Base-by-base conservation (phyloP, 2,888 invertebrate genomes). In the Andrena chrysosceles region DNA sequence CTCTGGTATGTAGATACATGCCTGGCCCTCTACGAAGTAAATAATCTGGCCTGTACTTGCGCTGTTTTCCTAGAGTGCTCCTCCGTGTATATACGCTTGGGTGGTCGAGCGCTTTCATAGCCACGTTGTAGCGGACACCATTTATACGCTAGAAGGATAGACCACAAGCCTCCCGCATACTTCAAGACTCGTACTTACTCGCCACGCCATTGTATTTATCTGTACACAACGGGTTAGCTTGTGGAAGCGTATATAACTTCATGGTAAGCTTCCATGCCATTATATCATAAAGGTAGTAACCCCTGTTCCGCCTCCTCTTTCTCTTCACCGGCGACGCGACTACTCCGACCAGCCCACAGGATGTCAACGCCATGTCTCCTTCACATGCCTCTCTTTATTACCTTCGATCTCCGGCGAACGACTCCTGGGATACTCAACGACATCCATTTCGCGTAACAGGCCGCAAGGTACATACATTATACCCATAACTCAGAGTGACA, bases 271-370 rank as follows among this genome's bases (percentile, higher is more conserved):
- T 75, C 78, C 69, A 80, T 87, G 80, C 82, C 83, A 87, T 89
- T 89, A 90, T 85, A 88, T 90, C 88, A 86, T 89, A 85, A 89
- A 88, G 79, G 83, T 87, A 89, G 80, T 82, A 85, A 87, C 83
- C 86, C 81, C 77, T 81, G 71, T 87, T 85, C 87, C 83, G 74
- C 85, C 83, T 85, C 73, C 87, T 88, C 86, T 71, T 82, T 62
- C 80, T 73, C n/a, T 54, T 20, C 62, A 42, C 13, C 23, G 8
- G 16, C 82, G 74, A 86, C 83, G 8, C 54, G 79, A 84, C 77
- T 81, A 74, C 68, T 42, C 75, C 71, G 76, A 59, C 75, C 82
- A 74, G 69, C 77, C 79, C 84, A 80, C 62, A 72, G 77, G 69
- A 88, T 79, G 85, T 77, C 81, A 81, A 87, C 87, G 86, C 83